phyloP scores from a whole-genome alignment of 1,140 invertebrate genomes.

The Pseudomyrmex pallidus region DNA sequence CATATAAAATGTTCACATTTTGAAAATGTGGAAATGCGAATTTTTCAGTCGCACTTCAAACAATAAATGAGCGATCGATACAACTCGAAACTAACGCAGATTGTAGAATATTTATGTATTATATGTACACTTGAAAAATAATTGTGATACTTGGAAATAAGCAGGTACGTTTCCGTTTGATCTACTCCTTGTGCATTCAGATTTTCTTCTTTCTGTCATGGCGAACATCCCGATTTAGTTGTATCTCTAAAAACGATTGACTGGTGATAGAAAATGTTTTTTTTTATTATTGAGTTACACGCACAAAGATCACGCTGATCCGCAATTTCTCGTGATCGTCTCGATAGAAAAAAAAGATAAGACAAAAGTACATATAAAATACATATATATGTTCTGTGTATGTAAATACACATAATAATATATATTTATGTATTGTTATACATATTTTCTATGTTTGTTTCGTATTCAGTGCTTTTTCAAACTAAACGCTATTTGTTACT shows the following conservation, averaged over 20 bases:
- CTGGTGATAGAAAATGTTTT: slow-evolving; percentile 13
- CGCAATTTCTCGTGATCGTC: slow-evolving; percentile 1
- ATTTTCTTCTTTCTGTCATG: slow-evolving; percentile 3
- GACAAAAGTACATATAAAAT: background rate
- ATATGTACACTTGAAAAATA: slow-evolving; percentile 67
- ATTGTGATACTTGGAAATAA: slow-evolving; percentile 75
- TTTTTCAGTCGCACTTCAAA: slow-evolving; percentile 11
- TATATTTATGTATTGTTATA: slow-evolving; percentile 3
- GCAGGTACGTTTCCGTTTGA: slow-evolving; percentile 60
- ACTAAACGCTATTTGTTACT: slow-evolving; percentile 3
- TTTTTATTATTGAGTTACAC: background rate
- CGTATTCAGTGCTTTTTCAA: background rate
- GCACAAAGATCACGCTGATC: background rate
- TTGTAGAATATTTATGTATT: slow-evolving; percentile 48
- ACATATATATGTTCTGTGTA: background rate
- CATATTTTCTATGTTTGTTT: background rate
- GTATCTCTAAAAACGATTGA: background rate
- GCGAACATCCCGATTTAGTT: background rate
- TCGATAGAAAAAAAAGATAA: background rate
- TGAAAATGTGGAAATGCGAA: background rate
- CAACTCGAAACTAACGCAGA: slow-evolving; percentile 17
- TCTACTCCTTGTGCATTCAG: slow-evolving; percentile 10
- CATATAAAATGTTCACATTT: too few relatives aligned
- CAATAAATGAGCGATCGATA: background rate
- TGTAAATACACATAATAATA: background rate